Base-by-base conservation (phyloP, 2,888 invertebrate genomes). In the Pomacea canaliculata region DNA sequence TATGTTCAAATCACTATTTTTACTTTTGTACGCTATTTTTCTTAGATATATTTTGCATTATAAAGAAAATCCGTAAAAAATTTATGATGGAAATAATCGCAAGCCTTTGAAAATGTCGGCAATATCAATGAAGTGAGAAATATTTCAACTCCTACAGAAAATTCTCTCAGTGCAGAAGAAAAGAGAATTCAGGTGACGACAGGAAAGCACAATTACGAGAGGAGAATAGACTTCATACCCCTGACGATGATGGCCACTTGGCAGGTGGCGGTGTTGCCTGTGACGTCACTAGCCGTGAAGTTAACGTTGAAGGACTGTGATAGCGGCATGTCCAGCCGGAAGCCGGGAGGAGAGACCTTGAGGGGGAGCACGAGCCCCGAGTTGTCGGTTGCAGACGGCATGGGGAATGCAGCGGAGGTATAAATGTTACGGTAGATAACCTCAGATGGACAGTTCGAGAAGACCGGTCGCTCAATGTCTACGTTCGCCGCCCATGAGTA, bases 191-290 rank as follows among this genome's bases (percentile, higher is more conserved):
- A 56, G 51, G 10, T 13, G 51, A 56, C 10, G 51, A 1, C 12
- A 56, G 10, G 16, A 56, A 13, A 56, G 8, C 51, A 56, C 51
- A 37, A 56, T 56, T 56, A 16, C 16, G 16, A 56, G 51, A 13
- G 16, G 51, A 56, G 49, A 68, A 62, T 19, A 66, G 7, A 5
- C 37, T 37, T 13, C 77, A 46, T 75, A 85, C 86, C 84, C 81
- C 78, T 80, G n/a, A 83, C 81, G 19, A 71, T 77, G 23, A 86
- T 69, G 76, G 83, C 84, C 23, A 82, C 79, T 1, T 37, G 56
- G 68, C 86, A 85, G 1, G 74, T 56, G 13, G 76, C 83, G 0
- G 77, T 77, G 59, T 84, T 84, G 9, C 76, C 76, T 0, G 81
- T 75, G 0, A 71, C 48, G 69, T 87, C 87, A 1, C 68, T 74